Evolutionary conservation across 2,797 vertebrate genomes (phyloP).

Genomic region (Coregonus sp.): DNA sequence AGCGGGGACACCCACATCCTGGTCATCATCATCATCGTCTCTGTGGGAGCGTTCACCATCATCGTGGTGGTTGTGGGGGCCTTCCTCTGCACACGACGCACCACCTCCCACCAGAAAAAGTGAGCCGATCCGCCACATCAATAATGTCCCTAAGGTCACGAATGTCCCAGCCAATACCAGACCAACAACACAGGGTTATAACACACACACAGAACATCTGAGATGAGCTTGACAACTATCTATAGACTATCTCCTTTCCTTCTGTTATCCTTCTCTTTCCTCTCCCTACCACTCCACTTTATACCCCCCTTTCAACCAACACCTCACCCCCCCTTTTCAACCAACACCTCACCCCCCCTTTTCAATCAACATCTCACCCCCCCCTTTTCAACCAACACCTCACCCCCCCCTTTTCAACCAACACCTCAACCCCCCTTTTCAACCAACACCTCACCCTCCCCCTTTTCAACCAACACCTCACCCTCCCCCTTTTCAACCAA

Average conservation of each 20-base stretch:
- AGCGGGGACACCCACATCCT: constrained; percentile 86
- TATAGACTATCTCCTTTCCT: background rate
- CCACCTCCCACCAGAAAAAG: constrained; percentile 97
- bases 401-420: too few species aligned
- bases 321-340: background rate
- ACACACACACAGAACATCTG: too few species aligned
- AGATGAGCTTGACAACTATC: background rate
- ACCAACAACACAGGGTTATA: too few species aligned
- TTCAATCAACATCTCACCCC: too few species aligned
- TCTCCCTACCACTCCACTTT: background rate
- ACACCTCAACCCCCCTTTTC: background rate
- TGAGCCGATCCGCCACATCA: constrained; percentile 58
- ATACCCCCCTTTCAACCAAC: background rate
- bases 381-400: too few species aligned
- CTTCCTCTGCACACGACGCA: constrained; percentile 91
- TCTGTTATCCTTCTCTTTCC: background rate
- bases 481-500: background rate
- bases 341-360: too few species aligned
- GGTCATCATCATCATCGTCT: constrained; percentile 92
- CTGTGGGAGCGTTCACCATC: constrained; percentile 91
- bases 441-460: background rate
- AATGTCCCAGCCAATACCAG: too few species aligned
- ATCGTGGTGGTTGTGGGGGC: constrained; percentile 92
- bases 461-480: too few species aligned
- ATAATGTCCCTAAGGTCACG: too few species aligned